Percentiles rank a stretch among this genome's conserved stretches.
Evolutionary conservation across 2,888 invertebrate species (phyloP).

Genomic region (Cryptophagus acutangulus): DNA sequence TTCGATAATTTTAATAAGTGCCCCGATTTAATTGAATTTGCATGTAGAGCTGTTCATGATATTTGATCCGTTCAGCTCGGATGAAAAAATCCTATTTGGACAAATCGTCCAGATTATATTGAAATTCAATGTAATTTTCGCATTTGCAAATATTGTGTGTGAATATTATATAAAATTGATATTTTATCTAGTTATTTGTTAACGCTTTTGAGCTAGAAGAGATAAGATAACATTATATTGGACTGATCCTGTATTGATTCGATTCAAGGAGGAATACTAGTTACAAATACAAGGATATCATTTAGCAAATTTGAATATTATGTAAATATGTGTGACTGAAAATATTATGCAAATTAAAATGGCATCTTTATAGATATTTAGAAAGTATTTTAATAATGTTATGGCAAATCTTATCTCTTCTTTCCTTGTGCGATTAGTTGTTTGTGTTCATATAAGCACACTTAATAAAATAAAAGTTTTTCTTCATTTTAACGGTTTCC

Average conservation of each 20-base stretch:
- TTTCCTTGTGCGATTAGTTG: slow-evolving; percentile 8
- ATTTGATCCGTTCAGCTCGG: slow-evolving; percentile 1
- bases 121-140: too few relatives aligned
- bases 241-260: too few relatives aligned
- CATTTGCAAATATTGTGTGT: too few relatives aligned
- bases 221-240: too few relatives aligned
- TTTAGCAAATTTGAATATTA: not conserved
- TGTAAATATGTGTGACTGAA: not conserved
- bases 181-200: too few relatives aligned
- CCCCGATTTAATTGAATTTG: too few relatives aligned
- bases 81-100: too few relatives aligned
- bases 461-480: slow-evolving; percentile 3
- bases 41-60: not conserved
- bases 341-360: slow-evolving; percentile 1
- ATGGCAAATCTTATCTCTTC: slow-evolving; percentile 6
- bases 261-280: not conserved
- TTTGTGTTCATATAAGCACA: not conserved
- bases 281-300: too few relatives aligned
- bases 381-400: slow-evolving; percentile 8
- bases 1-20: too few relatives aligned
- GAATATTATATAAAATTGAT: too few relatives aligned
- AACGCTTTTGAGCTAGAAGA: too few relatives aligned
- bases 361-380: slow-evolving; percentile 3
- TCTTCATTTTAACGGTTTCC: slow-evolving; percentile 5
- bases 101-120: too few relatives aligned